Base-by-base conservation (phyloP, 2,113 vertebrate species). In the Pterocles burchelli region DNA sequence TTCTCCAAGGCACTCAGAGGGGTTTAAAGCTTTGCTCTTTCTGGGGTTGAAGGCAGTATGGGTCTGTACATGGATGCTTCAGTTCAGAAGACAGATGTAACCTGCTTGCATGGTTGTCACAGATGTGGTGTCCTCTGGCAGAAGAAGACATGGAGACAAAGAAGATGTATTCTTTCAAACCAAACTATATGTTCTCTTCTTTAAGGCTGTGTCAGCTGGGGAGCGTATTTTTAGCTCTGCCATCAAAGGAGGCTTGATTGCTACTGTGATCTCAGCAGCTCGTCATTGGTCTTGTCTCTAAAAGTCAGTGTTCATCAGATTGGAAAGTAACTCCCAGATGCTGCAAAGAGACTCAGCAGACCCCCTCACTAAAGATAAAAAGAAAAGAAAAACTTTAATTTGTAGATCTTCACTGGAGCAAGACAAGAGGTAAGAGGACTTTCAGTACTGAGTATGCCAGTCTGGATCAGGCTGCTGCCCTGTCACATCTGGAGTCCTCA, bases 201-300 rank as follows among this genome's bases (percentile, higher is more conserved):
- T 65, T 46, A 79, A 95, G 74, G 57, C 79, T 92, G 16, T 86
- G 94, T 94, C 96, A 96, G 94, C 90, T 93, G 85, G 55, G 49
- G 57, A 93, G 76, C 7, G 0, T 96, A 97, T 97, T 97, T 97
- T 97, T 97, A 97, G 96, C 92, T 89, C 91, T 83, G 38, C 90
- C 76, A 93, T 97, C 92, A 97, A 97, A 97, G 79, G 57, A 96
- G 80, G 24, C 92, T 96, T 96, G 96, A 97, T 97, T 97, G 93
- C 89, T 94, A 87, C 84, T 83, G 87, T 89, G 96, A 93, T 96
- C 90, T 95, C 88, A 93, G 78, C 80, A 92, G 90, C 70, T 95
- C 45, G 10, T 93, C 80, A 90, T 13, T 96, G 90, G 93, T 93
- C 79, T 90, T 6, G 8, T 96, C 88, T 94, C 65, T 80, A 55